These are phyloP conservation scores for Calameuta filiformis DNA, from an alignment of 2,888 invertebrate genomes.

Conservation along the genomic window DNA sequence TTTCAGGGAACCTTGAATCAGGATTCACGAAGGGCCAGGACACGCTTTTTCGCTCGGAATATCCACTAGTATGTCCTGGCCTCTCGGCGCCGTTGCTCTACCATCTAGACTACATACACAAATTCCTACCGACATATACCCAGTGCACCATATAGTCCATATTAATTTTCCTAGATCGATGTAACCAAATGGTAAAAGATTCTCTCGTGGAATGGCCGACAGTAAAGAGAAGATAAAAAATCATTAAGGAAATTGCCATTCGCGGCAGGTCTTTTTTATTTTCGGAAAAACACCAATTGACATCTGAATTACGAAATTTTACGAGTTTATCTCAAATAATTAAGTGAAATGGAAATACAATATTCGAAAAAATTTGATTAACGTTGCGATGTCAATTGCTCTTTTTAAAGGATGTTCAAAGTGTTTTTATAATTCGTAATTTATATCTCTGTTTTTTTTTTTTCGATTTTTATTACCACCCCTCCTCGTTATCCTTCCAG, in stretches of 20 bases:
- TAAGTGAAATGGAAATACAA: neutral
- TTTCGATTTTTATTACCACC: neutral
- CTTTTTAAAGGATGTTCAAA: neutral
- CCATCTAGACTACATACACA: neutral
- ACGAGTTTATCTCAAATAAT: neutral
- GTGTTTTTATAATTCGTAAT: neutral
- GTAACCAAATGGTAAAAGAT: neutral
- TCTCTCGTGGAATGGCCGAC: neutral
- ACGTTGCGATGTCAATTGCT: neutral
- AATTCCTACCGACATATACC: neutral
- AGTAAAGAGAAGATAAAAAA: neutral
- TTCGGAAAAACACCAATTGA: neutral
- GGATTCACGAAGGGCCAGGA: neutral
- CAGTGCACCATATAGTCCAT: neutral
- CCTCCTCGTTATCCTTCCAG: neutral
- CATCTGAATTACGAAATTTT: neutral
- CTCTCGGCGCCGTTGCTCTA: neutral
- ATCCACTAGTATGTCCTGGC: neutral
- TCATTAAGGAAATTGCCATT: no score
- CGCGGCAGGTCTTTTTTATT: neutral
- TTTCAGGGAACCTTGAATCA: neutral
- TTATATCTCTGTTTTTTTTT: neutral
- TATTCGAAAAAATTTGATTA: neutral
- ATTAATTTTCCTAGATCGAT: neutral
- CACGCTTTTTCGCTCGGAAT: neutral